phyloP scores from a whole-genome alignment of 2,888 invertebrate genomes.

The Leucania comma region DNA sequence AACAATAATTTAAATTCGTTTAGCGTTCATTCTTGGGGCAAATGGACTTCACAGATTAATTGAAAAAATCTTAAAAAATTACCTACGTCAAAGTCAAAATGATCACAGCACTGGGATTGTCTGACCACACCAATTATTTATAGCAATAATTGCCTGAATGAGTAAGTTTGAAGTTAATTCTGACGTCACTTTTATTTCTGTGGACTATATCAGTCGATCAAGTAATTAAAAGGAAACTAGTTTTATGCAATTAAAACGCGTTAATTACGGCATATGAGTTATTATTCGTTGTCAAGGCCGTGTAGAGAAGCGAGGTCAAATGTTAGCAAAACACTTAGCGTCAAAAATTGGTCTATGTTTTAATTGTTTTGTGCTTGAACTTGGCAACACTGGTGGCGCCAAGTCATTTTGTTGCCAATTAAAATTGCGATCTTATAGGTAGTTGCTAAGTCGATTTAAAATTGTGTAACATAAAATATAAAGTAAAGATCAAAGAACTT shows the following conservation, averaged over 20 bases:
- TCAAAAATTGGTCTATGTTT: slow-evolving; percentile 26
- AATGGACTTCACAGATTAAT: background rate
- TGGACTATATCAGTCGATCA: slow-evolving; percentile 1
- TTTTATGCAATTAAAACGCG: slow-evolving; percentile 25
- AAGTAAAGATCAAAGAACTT: background rate
- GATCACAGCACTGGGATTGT: background rate
- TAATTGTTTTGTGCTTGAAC: slow-evolving; percentile 48
- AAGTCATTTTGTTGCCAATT: slow-evolving; percentile 25
- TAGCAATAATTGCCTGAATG: background rate
- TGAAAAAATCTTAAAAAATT: background rate
- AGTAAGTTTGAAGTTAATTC: background rate
- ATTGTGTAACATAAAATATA: background rate
- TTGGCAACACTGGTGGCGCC: slow-evolving; percentile 16
- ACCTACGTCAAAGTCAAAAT: background rate
- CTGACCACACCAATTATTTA: background rate
- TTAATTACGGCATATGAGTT: slow-evolving; percentile 37
- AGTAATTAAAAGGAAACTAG: slow-evolving; percentile 38
- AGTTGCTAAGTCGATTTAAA: background rate
- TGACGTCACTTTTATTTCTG: slow-evolving; percentile 40
- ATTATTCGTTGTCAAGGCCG: slow-evolving; percentile 46
- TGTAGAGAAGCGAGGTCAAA: slow-evolving; percentile 22
- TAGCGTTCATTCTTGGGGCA: background rate
- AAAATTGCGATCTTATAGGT: slow-evolving; percentile 9
- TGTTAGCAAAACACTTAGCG: slow-evolving; percentile 15
- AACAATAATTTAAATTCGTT: background rate